A percentile compares a stretch with the other conserved stretches of the same genome.
These are phyloP conservation scores for Alexandromys fortis DNA, from an alignment of 2,113 vertebrate species.

Conservation along the genomic window DNA sequence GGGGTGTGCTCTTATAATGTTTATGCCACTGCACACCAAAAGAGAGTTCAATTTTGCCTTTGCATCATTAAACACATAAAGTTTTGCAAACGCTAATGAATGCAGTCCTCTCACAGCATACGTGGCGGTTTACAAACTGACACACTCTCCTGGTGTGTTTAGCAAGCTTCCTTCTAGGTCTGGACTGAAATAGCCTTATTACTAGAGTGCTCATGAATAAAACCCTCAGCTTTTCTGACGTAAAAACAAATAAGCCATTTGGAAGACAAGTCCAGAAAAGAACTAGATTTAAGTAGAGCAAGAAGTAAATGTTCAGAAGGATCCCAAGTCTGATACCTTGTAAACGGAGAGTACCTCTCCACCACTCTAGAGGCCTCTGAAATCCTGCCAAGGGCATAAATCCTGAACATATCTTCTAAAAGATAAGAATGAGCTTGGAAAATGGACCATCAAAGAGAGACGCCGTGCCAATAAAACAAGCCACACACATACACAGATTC, in stretches of 20 bases:
- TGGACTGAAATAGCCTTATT: slow-evolving; percentile 63
- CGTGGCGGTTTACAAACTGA: slow-evolving; percentile 62
- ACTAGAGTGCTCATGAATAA: slow-evolving; percentile 57
- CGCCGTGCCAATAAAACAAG: slow-evolving; percentile 80
- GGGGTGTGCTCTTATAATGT: slow-evolving; percentile 68
- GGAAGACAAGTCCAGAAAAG: slow-evolving; percentile 64
- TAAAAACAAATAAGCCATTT: slow-evolving; percentile 39
- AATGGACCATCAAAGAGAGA: slow-evolving; percentile 84
- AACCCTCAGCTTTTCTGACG: slow-evolving; percentile 43
- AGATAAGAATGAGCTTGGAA: slow-evolving; percentile 82
- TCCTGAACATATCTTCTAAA: slow-evolving; percentile 83
- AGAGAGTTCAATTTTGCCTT: slow-evolving; percentile 63
- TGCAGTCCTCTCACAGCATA: slow-evolving; percentile 60
- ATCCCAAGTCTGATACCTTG: slow-evolving; percentile 59
- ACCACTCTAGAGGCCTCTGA: slow-evolving; percentile 74
- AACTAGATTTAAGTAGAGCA: slow-evolving; percentile 60
- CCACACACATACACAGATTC: slow-evolving; percentile 72
- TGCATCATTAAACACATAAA: slow-evolving; percentile 68
- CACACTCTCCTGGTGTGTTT: slow-evolving; percentile 60
- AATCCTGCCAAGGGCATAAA: slow-evolving; percentile 84
- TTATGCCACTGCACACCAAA: slow-evolving; percentile 71
- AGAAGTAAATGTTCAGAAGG: slow-evolving; percentile 38
- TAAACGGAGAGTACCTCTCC: slow-evolving; percentile 71
- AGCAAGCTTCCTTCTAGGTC: slow-evolving; percentile 64
- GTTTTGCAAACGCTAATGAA: slow-evolving; percentile 71